Conservation (phyloP, 1,140 invertebrate species). For the Trialeurodes vaporariorum region DNA sequence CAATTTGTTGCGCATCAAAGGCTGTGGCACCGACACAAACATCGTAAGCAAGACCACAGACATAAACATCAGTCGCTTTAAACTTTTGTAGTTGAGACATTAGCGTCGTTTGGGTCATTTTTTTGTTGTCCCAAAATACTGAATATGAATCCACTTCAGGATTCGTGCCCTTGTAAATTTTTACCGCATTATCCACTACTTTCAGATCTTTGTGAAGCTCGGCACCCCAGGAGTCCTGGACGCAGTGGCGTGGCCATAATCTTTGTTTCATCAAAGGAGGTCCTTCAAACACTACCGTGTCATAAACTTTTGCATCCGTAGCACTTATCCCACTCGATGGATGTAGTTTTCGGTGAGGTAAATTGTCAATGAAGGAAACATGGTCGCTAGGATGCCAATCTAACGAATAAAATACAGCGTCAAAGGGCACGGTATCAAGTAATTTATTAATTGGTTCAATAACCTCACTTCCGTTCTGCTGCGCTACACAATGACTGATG, state of each 20-base stretch:
- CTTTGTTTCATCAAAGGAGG: constrained; percentile 69
- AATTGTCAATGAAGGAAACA: constrained; percentile 92
- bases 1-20: constrained; percentile 70
- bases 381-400: constrained; percentile 97
- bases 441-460: constrained; percentile 85
- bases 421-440: constrained; percentile 72
- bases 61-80: constrained; percentile 82
- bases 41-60: constrained; percentile 92
- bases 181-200: constrained; percentile 60
- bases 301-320: constrained; percentile 70
- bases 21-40: constrained; percentile 90
- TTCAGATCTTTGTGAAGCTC: constrained; percentile 86
- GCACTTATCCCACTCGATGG: constrained; percentile 35
- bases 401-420: constrained; percentile 86
- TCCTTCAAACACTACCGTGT: constrained; percentile 84
- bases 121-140: constrained; percentile 96
- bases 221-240: constrained; percentile 88
- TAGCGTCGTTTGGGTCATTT: constrained; percentile 76
- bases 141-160: constrained; percentile 94
- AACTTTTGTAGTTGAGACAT: constrained; percentile 61
- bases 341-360: constrained; percentile 53
- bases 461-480: constrained; percentile 77
- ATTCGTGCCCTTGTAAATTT: constrained; percentile 88
- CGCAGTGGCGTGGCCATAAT: constrained; percentile 90
- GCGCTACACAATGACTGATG: constrained; percentile 82